A percentile compares a stretch with the other conserved stretches of the same genome.
phyloP scores from a whole-genome alignment of 2,888 invertebrate species.

The Osmoderma eremita region DNA sequence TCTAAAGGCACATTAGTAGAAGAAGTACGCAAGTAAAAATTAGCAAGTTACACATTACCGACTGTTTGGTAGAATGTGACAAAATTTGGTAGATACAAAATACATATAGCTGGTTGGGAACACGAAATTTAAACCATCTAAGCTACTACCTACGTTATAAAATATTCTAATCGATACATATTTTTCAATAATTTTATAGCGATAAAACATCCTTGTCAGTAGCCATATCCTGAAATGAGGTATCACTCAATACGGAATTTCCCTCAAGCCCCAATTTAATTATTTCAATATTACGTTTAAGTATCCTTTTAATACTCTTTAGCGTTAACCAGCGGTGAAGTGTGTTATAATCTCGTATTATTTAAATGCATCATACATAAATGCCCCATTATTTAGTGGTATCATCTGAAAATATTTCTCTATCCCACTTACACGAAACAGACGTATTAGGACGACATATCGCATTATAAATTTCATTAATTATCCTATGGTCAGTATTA shows the following conservation, averaged over 20 bases:
- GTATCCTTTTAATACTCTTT: conserved; percentile 11
- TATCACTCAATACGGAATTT: conserved; percentile 10
- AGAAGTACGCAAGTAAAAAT: too few relatives aligned
- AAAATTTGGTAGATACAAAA: too few relatives aligned
- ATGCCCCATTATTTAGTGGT: conserved; percentile 5
- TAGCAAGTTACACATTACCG: too few relatives aligned
- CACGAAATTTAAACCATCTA: too few relatives aligned
- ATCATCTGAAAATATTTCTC: conserved; percentile 1
- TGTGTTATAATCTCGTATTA: conserved; percentile 16
- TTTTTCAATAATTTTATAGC: too few relatives aligned
- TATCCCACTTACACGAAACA: background rate
- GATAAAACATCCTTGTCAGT: too few relatives aligned
- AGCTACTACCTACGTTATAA: too few relatives aligned
- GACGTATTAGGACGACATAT: conserved; percentile 3
- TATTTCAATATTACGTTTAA: conserved; percentile 21
- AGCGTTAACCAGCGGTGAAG: conserved; percentile 20
- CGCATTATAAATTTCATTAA: conserved; percentile 22
- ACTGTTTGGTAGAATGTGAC: too few relatives aligned
- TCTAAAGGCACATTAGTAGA: too few relatives aligned
- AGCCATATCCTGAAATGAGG: conserved; percentile 9
- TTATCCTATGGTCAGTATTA: background rate
- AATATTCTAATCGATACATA: too few relatives aligned
- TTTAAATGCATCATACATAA: conserved; percentile 4
- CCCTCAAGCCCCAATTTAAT: conserved; percentile 15
- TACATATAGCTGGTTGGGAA: too few relatives aligned